Conservation (phyloP, 2,797 vertebrate genomes). For the Clarias platycephalus region DNA sequence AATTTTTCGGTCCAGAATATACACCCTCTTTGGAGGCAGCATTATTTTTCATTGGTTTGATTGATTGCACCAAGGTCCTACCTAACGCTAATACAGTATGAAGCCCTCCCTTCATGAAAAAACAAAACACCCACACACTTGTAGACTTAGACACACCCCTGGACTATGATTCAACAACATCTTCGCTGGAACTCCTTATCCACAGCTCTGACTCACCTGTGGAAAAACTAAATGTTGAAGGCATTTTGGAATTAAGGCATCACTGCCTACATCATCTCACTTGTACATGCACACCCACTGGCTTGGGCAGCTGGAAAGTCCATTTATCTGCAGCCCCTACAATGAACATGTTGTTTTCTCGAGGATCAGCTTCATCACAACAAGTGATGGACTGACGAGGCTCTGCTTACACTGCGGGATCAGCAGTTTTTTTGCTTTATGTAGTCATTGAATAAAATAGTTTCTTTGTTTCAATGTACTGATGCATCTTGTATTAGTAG, state of each 20-base stretch:
- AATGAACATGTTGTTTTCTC: constrained; percentile 46
- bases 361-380: constrained; percentile 37
- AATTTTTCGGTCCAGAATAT: neutral
- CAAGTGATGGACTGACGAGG: constrained; percentile 42
- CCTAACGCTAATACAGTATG: neutral
- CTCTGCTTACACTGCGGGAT: constrained; percentile 33
- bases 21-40: neutral
- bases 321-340: constrained; percentile 48
- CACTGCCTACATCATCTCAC: constrained; percentile 53
- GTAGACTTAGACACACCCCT: constrained; percentile 52
- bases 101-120: constrained; percentile 16
- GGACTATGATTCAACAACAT: constrained; percentile 44
- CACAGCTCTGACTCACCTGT: constrained; percentile 71
- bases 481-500: neutral
- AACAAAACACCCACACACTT: constrained; percentile 31
- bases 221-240: constrained; percentile 68
- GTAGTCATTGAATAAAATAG: neutral
- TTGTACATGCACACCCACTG: constrained; percentile 41
- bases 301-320: constrained; percentile 45
- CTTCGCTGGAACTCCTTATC: constrained; percentile 55
- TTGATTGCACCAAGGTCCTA: neutral
- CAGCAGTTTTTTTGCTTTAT: constrained; percentile 8
- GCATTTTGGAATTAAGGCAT: constrained; percentile 62
- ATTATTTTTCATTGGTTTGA: constrained; percentile 1
- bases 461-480: neutral